A percentile compares a stretch with the other conserved stretches of the same genome.
Evolutionary conservation across 2,113 vertebrate genomes (phyloP).

Genomic region (Actenoides hombroni): DNA sequence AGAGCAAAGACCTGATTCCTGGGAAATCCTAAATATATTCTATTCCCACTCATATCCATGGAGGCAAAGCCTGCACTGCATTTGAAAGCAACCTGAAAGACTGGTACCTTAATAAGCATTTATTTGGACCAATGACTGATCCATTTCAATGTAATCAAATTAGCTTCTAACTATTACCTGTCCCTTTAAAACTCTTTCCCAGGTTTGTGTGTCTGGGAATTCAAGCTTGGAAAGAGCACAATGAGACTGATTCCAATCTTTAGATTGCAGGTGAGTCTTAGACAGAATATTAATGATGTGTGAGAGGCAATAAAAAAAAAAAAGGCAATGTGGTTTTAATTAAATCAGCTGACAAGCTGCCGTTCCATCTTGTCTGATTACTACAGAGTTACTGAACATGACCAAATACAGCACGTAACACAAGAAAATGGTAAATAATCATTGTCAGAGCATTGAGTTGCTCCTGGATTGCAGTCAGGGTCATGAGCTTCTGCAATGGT

Average conservation of each 20-base stretch:
- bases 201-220: conserved; percentile 64
- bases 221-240: conserved; percentile 58
- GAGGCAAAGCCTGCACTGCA: not conserved
- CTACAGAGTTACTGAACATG: conserved; percentile 46
- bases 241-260: conserved; percentile 63
- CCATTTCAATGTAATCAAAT: conserved; percentile 59
- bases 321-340: conserved; percentile 56
- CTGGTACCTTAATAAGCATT: conserved; percentile 46
- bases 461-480: not conserved
- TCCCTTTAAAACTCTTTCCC: conserved; percentile 63
- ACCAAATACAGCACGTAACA: conserved; percentile 36
- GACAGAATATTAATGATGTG: conserved; percentile 62
- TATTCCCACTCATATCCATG: conserved; percentile 42
- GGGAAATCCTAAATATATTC: conserved; percentile 52
- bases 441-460: not conserved
- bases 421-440: conserved; percentile 32
- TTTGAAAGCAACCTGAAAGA: conserved; percentile 59
- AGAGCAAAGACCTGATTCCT: conserved; percentile 48
- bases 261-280: conserved; percentile 49
- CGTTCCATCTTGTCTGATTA: conserved; percentile 55
- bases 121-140: conserved; percentile 45
- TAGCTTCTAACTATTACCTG: conserved; percentile 56
- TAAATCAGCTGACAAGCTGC: conserved; percentile 57
- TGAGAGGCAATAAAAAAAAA: conserved; percentile 49
- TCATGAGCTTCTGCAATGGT: not conserved